These are phyloP conservation scores for Chlorops oryzae DNA, from an alignment of 1,140 invertebrate species.

Conservation along the genomic window DNA sequence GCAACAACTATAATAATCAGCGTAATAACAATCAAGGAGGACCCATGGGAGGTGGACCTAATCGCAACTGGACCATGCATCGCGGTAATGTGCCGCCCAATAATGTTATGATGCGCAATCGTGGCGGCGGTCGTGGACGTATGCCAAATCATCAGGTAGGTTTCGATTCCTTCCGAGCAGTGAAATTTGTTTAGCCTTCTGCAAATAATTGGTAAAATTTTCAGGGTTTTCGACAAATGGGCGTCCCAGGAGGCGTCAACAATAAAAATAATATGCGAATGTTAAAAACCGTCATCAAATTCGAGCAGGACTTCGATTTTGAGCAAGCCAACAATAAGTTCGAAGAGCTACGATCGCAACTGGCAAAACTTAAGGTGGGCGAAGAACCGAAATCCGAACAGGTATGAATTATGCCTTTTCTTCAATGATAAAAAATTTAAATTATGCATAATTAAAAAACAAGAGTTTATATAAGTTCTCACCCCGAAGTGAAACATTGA, in stretches of 20 bases:
- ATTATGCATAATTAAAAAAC: not conserved
- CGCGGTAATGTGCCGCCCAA: constrained; percentile 35
- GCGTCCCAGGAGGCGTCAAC: constrained; percentile 10
- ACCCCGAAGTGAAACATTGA: not conserved
- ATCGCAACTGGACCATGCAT: constrained; percentile 41
- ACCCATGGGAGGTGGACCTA: constrained; percentile 18
- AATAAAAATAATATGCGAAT: constrained; percentile 48
- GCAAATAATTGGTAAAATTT: constrained; percentile 1
- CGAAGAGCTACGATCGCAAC: constrained; percentile 80
- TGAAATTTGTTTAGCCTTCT: no score
- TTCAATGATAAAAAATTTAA: no score
- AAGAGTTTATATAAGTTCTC: not conserved
- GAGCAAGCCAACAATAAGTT: constrained; percentile 96
- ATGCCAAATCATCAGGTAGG: constrained; percentile 37
- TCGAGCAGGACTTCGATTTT: constrained; percentile 96
- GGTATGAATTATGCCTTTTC: constrained; percentile 26
- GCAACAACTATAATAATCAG: constrained; percentile 44
- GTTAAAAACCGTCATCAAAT: constrained; percentile 69
- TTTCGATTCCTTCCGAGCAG: no score
- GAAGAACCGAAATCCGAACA: constrained; percentile 55
- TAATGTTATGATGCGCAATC: constrained; percentile 40
- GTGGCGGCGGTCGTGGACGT: constrained; percentile 31
- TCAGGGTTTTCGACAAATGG: constrained; percentile 34
- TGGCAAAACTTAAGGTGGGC: constrained; percentile 77
- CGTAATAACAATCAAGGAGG: constrained; percentile 32